Percentiles rank a stretch among this genome's conserved stretches.
Evolutionary conservation across 2,888 invertebrate genomes (phyloP).

Genomic region (Platynereis dumerilii): DNA sequence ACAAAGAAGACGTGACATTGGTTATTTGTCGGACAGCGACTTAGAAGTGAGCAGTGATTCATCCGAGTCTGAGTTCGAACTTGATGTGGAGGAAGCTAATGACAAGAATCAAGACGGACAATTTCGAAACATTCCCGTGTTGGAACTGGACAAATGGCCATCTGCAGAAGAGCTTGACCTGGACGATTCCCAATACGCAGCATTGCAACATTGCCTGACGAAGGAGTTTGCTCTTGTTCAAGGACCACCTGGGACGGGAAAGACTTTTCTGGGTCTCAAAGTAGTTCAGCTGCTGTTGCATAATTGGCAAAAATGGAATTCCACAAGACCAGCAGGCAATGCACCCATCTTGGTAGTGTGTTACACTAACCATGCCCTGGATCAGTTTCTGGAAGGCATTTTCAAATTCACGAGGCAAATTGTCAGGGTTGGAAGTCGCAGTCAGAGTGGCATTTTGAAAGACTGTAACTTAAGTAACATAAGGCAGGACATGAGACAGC

Average conservation of each 20-base stretch:
- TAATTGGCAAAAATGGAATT: conserved; percentile 66
- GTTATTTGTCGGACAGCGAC: too few relatives aligned
- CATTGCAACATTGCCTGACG: conserved; percentile 51
- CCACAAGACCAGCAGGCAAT: neutral
- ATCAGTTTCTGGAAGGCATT: conserved; percentile 62
- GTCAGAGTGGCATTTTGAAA: neutral
- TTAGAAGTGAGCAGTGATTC: too few relatives aligned
- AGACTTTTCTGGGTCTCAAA: conserved; percentile 80
- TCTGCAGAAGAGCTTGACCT: conserved; percentile 41
- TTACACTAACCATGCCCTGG: conserved; percentile 63
- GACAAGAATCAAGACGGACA: too few relatives aligned
- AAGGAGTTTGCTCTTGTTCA: conserved; percentile 59
- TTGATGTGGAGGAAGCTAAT: neutral
- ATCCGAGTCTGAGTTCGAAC: too few relatives aligned
- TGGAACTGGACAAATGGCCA: conserved; percentile 45
- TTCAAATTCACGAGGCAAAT: conserved; percentile 45
- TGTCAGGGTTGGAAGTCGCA: conserved; percentile 52
- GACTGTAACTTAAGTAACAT: neutral
- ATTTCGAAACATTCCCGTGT: conserved; percentile 16
- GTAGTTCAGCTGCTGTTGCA: conserved; percentile 72
- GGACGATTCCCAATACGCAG: conserved; percentile 52
- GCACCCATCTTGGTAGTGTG: conserved; percentile 58
- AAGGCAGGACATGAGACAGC: neutral
- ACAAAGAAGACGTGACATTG: too few relatives aligned
- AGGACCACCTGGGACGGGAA: conserved; percentile 86